Evolutionary conservation across 2,113 vertebrate genomes (phyloP).

Genomic region (Oreochromis aureus): DNA sequence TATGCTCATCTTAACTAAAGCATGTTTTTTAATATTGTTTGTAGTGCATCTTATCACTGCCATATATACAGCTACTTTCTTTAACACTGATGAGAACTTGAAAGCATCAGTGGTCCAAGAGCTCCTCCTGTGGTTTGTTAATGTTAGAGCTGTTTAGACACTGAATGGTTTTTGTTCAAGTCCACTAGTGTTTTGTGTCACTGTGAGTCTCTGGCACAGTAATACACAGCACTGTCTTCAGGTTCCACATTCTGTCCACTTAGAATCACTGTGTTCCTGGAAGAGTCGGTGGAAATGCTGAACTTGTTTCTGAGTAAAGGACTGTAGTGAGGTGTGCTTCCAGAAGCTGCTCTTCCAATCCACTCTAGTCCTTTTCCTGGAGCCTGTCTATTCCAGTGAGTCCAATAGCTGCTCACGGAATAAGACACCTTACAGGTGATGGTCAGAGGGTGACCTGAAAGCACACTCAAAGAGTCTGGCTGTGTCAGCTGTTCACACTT

Average conservation of each 20-base stretch:
- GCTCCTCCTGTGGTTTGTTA: neutral
- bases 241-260: neutral
- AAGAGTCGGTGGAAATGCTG: neutral
- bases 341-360: neutral
- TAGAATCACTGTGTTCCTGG: neutral
- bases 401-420: neutral
- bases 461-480: neutral
- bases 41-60: neutral
- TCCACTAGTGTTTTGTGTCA: neutral
- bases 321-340: rapidly evolving
- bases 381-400: neutral
- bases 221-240: slow-evolving; percentile 50
- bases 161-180: neutral
- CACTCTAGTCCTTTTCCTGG: neutral
- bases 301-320: neutral
- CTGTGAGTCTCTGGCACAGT: slow-evolving; percentile 6
- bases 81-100: neutral
- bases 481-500: too few species aligned
- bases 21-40: neutral
- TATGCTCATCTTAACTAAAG: neutral
- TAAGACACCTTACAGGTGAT: neutral
- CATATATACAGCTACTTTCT: neutral
- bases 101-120: neutral
- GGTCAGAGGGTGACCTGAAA: neutral
- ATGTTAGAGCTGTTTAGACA: neutral